phyloP scores from a whole-genome alignment of 2,888 invertebrate species.

The Stratiomys singularior region DNA sequence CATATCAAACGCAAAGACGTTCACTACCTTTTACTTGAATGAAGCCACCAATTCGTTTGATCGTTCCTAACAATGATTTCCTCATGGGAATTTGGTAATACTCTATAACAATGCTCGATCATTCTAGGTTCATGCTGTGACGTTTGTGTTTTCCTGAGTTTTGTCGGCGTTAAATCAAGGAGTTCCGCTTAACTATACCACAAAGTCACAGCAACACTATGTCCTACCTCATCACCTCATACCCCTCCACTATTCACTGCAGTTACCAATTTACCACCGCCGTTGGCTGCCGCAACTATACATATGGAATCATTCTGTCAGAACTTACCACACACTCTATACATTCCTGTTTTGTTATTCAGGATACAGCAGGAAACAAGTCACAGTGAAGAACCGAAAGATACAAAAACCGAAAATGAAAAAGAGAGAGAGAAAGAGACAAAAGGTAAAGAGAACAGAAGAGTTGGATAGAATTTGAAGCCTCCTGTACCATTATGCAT shows the following conservation, averaged over 20 bases:
- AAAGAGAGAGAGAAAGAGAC: too few species aligned
- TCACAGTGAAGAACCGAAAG: too few species aligned
- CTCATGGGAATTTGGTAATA: conserved; percentile 30
- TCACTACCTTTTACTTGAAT: background rate
- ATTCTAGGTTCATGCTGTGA: background rate
- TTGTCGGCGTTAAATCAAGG: background rate
- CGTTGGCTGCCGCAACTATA: background rate
- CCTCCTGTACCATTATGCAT: conserved; percentile 41
- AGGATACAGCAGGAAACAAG: background rate
- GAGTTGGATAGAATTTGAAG: too few species aligned
- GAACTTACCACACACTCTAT: conserved; percentile 14
- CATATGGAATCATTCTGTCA: background rate
- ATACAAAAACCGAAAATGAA: too few species aligned
- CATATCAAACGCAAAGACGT: too few species aligned
- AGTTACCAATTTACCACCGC: conserved; percentile 36
- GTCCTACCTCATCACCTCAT: background rate
- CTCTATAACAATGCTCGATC: background rate
- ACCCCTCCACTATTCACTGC: background rate
- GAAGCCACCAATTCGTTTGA: background rate
- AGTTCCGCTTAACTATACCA: background rate
- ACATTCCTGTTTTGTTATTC: conserved; percentile 9
- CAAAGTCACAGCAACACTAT: background rate
- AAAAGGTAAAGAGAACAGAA: too few species aligned
- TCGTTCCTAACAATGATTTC: background rate
- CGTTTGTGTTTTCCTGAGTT: background rate